Evolutionary conservation across 37 sponge, comb jelly and placozoan species (phyloP).

Genomic region (Haliclona indistincta): DNA sequence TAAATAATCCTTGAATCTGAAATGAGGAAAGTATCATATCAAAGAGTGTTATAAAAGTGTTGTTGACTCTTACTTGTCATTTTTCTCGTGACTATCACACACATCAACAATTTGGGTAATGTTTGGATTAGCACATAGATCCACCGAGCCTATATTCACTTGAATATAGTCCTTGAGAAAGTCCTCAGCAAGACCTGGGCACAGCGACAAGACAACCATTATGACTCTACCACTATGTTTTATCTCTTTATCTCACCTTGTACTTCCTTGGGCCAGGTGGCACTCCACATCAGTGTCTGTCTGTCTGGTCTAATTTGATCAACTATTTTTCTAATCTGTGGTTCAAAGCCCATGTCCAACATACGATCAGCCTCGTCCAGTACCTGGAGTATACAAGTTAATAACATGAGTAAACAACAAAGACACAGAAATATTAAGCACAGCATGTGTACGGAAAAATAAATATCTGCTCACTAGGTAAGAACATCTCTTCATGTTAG

Average conservation of each 20-base stretch:
- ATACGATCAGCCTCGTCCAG: conserved; percentile 99
- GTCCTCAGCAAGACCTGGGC: conserved; percentile 89
- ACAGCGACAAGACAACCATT: too few species aligned
- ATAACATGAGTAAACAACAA: conserved; percentile 2
- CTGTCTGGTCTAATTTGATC: conserved; percentile 92
- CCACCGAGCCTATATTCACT: conserved; percentile 92
- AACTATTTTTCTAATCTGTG: conserved; percentile 92
- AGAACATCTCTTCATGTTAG: conserved; percentile 86
- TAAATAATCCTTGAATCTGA: too few species aligned
- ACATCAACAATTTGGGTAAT: conserved; percentile 95
- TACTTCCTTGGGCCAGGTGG: conserved; percentile 99
- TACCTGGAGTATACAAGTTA: conserved; percentile 38
- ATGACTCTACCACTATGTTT: too few species aligned
- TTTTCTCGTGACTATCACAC: conserved; percentile 88
- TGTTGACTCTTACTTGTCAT: conserved; percentile 54
- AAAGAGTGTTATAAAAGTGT: too few species aligned
- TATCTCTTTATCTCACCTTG: conserved; percentile 79
- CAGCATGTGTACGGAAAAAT: too few species aligned
- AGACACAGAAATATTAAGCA: background rate
- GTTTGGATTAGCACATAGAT: conserved; percentile 93
- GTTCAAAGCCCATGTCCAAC: conserved; percentile 99
- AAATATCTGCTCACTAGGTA: too few species aligned
- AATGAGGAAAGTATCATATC: too few species aligned
- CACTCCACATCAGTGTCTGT: conserved; percentile 99
- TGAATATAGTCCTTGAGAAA: conserved; percentile 88